Evolutionary conservation across 2,797 vertebrate genomes (phyloP), one percentile per base, ranked within the genome.

Genomic region (Crocodylus rhombifer): DNA sequence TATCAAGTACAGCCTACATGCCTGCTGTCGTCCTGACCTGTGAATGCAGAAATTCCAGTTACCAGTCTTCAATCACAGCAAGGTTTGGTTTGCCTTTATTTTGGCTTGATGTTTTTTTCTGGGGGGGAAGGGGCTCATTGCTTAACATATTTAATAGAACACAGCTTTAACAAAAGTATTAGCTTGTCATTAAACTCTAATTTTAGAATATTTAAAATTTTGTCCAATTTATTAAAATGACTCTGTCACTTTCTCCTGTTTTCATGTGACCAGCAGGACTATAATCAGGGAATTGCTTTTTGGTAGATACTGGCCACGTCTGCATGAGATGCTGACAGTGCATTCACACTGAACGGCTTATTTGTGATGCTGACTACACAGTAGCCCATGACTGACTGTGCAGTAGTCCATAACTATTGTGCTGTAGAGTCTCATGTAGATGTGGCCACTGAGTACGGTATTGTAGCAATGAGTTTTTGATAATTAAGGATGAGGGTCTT

Each of bases 1-100:
- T 69, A 69, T 91, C 51, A 83, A 88, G 79, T 87, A 42, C 20
- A 92, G 21, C 61, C 23, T 77, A 77, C 56, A 1, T 79, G 91
- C 80, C 77, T 77, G 56, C 65, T 94, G 64, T 28, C 23, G 28
- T 25, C 56, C 51, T 0, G n/a, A 30, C 21, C 30, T 51, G 23
- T 51, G 14, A 14, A 51, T 12, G 42, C 69, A 87, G 58, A 16
- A 78, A 56, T 65, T 94, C 18, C 9, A 1, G n/a, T 77, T 80
- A 36, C 21, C 69, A 73, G 1, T 73, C 42, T 26, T 73, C 23
- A 33, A 73, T 7, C 36, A 25, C 26, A 42, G 69, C 51, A 14
- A 73, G 42, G 42, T 51, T 51, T 51, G 42, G 42, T 51, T 51
- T 51, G 42, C 42, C 42, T 51, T 51, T 51, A 51, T 51, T 51